Evolutionary conservation across 2,888 invertebrate species (phyloP).

Genomic region (Deroplatys truncata): DNA sequence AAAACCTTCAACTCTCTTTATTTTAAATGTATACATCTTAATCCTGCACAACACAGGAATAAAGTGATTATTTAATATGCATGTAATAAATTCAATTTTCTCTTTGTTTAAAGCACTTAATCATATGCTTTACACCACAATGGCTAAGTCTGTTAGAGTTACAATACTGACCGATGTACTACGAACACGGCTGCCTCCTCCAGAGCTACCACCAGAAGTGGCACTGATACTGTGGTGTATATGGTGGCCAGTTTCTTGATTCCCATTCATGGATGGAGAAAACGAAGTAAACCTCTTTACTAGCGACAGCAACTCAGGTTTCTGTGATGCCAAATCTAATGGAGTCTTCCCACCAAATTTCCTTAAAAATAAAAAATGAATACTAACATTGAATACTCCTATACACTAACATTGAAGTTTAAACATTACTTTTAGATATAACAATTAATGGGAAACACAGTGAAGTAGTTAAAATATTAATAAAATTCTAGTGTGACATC

Average conservation of each 20-base stretch:
- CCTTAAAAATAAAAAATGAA: conserved; percentile 35
- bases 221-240: conserved; percentile 12
- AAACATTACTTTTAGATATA: too few species aligned
- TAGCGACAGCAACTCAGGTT: conserved; percentile 39
- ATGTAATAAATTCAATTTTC: too few species aligned
- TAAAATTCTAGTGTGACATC: too few species aligned
- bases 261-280: conserved; percentile 11
- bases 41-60: too few species aligned
- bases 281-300: conserved; percentile 31
- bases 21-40: too few species aligned
- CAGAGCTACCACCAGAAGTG: conserved; percentile 7
- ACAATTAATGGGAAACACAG: too few species aligned
- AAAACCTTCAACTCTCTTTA: too few species aligned
- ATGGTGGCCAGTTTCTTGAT: conserved; percentile 20
- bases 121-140: too few species aligned
- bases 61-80: too few species aligned
- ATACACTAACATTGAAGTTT: background rate
- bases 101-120: too few species aligned
- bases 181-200: background rate
- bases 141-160: background rate
- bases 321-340: conserved; percentile 42
- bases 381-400: too few species aligned
- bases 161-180: conserved; percentile 7
- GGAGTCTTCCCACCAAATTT: conserved; percentile 44
- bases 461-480: too few species aligned